Percentiles rank a stretch among this genome's conserved stretches.
phyloP scores from a whole-genome alignment of 2,113 vertebrate genomes.

The Bos javanicus region DNA sequence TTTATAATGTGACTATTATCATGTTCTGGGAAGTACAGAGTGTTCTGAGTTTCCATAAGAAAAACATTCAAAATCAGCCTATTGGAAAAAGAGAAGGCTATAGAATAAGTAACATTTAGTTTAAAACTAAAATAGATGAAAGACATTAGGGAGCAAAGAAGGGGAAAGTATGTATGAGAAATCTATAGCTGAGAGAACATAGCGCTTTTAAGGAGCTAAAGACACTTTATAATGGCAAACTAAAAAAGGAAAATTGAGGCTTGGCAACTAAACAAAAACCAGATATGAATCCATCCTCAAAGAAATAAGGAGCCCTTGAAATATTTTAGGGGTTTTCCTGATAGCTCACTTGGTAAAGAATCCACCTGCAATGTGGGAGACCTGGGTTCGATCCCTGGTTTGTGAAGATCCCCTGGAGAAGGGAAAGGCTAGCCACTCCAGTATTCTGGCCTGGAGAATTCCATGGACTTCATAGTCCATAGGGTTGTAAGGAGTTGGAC shows the following conservation, averaged over 20 bases:
- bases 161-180: neutral
- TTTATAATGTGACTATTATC: neutral
- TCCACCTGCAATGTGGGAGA: neutral
- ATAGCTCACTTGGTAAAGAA: neutral
- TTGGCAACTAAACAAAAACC: neutral
- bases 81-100: neutral
- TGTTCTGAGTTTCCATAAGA: neutral
- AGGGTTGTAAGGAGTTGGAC: neutral
- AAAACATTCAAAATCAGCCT: neutral
- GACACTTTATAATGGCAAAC: neutral
- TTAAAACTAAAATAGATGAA: neutral
- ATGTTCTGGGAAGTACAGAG: neutral
- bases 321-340: neutral
- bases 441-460: neutral
- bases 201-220: neutral
- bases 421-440: neutral
- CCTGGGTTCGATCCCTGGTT: neutral
- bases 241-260: neutral
- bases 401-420: neutral
- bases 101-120: neutral
- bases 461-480: neutral
- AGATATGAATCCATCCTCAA: neutral
- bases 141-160: neutral
- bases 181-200: neutral
- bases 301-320: neutral